Conservation (phyloP, 2,888 invertebrate species). For the Hetaerina titia region DNA sequence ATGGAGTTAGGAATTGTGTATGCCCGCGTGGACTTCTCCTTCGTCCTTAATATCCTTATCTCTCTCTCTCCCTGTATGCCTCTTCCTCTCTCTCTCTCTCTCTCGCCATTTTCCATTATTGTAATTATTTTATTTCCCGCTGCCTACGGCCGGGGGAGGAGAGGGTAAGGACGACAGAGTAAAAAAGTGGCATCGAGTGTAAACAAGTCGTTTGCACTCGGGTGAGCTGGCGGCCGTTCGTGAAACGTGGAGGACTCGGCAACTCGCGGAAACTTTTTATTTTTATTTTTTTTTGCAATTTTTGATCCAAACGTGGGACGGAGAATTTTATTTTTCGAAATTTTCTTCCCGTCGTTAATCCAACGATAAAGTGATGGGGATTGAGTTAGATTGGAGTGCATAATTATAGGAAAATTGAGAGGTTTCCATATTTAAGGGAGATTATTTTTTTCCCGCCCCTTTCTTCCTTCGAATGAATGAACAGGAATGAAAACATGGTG, state of each 20-base stretch:
- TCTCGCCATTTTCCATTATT: background rate
- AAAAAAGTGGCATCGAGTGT: slow-evolving; percentile 29
- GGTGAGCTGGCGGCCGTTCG: background rate
- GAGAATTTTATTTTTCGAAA: background rate
- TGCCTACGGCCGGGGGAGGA: background rate
- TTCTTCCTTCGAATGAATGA: background rate
- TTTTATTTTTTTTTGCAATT: background rate
- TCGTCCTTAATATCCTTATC: background rate
- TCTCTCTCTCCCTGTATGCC: background rate
- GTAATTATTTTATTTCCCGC: slow-evolving; percentile 35
- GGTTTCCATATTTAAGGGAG: background rate
- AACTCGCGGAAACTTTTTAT: background rate
- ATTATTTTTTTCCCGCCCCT: background rate
- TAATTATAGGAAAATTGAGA: background rate
- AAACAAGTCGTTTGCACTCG: slow-evolving; percentile 57
- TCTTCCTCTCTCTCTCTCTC: background rate
- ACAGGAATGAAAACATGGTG: background rate
- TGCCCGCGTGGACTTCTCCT: slow-evolving; percentile 30
- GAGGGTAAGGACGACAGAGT: too few species aligned
- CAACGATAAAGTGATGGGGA: background rate
- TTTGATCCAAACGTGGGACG: background rate
- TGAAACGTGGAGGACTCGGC: background rate
- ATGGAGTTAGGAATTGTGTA: slow-evolving; percentile 40
- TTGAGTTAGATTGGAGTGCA: background rate
- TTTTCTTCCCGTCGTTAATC: background rate